Evolutionary conservation across 2,888 invertebrate species (phyloP), one percentile per base, ranked within the genome.

Genomic region (Nebria salina): DNA sequence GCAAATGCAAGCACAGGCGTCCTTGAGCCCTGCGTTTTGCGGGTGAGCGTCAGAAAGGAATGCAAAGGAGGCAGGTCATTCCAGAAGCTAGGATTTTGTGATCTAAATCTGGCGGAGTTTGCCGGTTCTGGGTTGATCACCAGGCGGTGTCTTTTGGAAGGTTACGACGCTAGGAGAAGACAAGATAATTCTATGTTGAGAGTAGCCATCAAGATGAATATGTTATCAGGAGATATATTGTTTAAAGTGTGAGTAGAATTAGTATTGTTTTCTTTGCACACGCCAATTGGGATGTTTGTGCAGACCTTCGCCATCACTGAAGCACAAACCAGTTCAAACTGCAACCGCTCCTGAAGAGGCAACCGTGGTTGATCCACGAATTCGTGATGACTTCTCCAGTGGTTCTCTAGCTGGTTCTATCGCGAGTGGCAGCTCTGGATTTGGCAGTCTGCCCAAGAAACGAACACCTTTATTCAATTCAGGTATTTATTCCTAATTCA

Each of bases 1-100:
- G 98, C 98, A 84, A 98, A 97, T 90, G 96, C 97, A 72, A 95
- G 95, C 86, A 98, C 98, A 26, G 97, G 98, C 83, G 95, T 98
- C 84, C 92, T 99, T 84, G 98, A 99, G 90, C 95, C 96, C 77
- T 98, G 98, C 90, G 92, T 95, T 85, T 93, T 98, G 88, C 92
- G 98, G 88, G 95, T 99, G 87, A 99, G 98, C 83, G 96, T 99
- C 86, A 93, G 98, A 88, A 98, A 97, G 92, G 98, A 94, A 88
- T 92, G 92, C 89, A 94, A 94, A 88, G 94, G 94, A 88, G 97
- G 97, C 76, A 92, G 95, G 84, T 95, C 96, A 84, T 96, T 94
- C 90, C 96, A 96, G 90, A 99, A 99, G 92, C 93, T 99, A 86
- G 99, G 99, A 85, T 99, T 97, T 92, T 98, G 96, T 86, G 98